These are phyloP conservation scores for Cryptoprocta ferox DNA, from an alignment of 2,797 vertebrate species.

Conservation along the genomic window DNA sequence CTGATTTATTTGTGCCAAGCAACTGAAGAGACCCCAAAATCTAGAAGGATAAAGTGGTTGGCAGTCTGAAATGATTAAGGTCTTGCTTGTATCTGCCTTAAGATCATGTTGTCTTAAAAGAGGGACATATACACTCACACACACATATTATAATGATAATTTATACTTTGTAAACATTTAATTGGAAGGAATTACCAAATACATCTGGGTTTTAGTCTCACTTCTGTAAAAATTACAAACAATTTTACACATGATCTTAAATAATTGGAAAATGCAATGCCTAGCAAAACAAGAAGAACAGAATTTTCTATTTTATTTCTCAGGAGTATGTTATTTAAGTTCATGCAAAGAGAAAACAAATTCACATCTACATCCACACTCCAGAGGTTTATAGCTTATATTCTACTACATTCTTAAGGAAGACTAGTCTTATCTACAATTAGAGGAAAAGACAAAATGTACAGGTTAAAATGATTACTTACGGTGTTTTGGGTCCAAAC, in stretches of 20 bases:
- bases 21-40: conserved; percentile 45
- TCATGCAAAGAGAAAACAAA: conserved; percentile 39
- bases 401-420: not conserved
- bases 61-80: not conserved
- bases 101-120: conserved; percentile 21
- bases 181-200: conserved; percentile 48
- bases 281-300: conserved; percentile 44
- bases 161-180: conserved; percentile 51
- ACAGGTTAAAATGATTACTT: not conserved
- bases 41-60: not conserved
- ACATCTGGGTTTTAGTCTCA: not conserved
- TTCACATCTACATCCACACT: not conserved
- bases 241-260: conserved; percentile 49
- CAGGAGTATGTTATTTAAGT: conserved; percentile 2
- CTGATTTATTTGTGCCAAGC: conserved; percentile 15
- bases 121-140: not conserved
- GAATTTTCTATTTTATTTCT: conserved; percentile 33
- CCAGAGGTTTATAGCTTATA: not conserved
- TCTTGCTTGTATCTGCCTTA: conserved; percentile 39
- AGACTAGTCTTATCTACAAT: not conserved
- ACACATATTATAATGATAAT: not conserved
- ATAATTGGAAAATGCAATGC: conserved; percentile 44
- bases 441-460: not conserved
- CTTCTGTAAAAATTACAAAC: conserved; percentile 45
- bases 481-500: not conserved